Percentiles rank a stretch among this genome's conserved stretches.
phyloP scores from a whole-genome alignment of 2,797 vertebrate species.

The Arctocebus calabarensis region DNA sequence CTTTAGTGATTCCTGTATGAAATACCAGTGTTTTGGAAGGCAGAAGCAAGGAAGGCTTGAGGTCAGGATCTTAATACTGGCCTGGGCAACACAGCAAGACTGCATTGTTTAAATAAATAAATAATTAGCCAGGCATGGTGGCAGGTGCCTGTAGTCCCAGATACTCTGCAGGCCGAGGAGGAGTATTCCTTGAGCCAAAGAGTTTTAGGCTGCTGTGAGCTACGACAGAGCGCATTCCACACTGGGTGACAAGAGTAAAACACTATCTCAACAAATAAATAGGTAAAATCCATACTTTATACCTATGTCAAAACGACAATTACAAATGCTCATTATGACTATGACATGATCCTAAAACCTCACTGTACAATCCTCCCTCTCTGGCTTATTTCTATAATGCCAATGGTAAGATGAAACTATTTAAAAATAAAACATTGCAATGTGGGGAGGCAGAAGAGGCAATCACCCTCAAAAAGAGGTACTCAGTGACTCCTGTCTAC shows the following conservation, averaged over 20 bases:
- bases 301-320: not conserved
- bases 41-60: not conserved
- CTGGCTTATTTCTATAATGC: not conserved
- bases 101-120: not conserved
- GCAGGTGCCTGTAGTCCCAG: too few species aligned
- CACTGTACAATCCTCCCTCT: not conserved
- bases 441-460: not conserved
- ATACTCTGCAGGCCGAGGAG: too few species aligned
- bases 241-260: too few species aligned
- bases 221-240: not conserved
- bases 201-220: not conserved
- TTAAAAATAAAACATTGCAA: conserved; percentile 43
- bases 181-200: not conserved
- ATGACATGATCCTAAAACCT: not conserved
- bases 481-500: not conserved
- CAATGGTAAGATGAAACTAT: not conserved
- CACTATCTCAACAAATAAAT: not conserved
- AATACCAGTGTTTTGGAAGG: not conserved
- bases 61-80: not conserved
- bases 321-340: not conserved
- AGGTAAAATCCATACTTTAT: conserved; percentile 29
- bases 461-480: not conserved
- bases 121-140: too few species aligned
- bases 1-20: not conserved
- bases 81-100: not conserved